Percentiles rank a stretch among this genome's conserved stretches.
Conservation (phyloP, 2,888 invertebrate genomes). For the Priocnemis perturbator region DNA sequence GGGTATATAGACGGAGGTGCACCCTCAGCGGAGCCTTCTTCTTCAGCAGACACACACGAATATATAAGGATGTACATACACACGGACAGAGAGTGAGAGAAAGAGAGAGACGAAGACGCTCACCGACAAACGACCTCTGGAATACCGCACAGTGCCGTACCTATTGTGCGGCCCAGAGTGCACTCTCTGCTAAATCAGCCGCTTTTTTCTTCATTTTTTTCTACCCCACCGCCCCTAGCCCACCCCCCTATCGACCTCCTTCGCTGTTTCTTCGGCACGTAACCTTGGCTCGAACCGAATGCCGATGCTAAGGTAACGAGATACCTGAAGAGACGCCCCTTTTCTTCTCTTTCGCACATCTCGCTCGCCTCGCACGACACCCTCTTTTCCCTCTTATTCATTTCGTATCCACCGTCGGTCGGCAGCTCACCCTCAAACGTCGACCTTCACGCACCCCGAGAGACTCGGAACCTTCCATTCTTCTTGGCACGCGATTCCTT, state of each 20-base stretch:
- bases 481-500: no score
- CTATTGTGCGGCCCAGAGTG: constrained; percentile 48
- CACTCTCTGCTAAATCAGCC: constrained; percentile 63
- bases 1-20: constrained; percentile 5
- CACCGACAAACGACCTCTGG: constrained; percentile 6
- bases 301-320: constrained; percentile 48
- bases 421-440: no score
- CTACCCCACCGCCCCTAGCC: constrained; percentile 11
- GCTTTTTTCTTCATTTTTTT: constrained; percentile 27
- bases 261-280: constrained; percentile 37
- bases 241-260: constrained; percentile 10
- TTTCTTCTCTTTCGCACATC: constrained; percentile 11
- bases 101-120: background rate
- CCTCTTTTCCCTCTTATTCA: background rate
- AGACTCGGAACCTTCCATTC: no score
- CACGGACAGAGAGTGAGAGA: background rate
- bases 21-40: constrained; percentile 5
- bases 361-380: background rate
- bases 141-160: constrained; percentile 34
- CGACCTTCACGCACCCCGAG: no score
- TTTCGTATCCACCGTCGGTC: background rate
- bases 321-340: constrained; percentile 41
- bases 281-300: constrained; percentile 45
- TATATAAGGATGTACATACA: background rate
- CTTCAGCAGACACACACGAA: background rate